Evolutionary conservation across 2,113 vertebrate species (phyloP).

Genomic region (Vidua macroura): DNA sequence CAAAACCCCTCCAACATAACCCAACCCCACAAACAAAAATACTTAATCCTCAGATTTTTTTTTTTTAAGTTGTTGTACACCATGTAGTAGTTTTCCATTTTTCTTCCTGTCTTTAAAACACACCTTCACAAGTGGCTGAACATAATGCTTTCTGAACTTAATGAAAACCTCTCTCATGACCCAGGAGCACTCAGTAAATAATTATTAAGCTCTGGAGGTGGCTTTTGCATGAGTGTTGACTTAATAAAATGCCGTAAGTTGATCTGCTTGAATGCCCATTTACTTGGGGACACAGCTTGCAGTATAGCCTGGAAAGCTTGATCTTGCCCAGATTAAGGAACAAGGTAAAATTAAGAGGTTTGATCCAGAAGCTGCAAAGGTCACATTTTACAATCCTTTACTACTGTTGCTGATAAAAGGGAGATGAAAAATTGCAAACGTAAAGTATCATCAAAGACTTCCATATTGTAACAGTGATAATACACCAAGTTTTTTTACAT

Average conservation of each 20-base stretch:
- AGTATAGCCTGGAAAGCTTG: constrained; percentile 46
- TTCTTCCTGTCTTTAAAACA: constrained; percentile 58
- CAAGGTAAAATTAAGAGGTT: constrained; percentile 35
- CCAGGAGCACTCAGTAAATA: constrained; percentile 76
- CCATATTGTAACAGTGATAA: not conserved
- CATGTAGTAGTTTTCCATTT: constrained; percentile 78
- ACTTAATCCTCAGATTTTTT: not conserved
- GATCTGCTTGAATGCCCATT: constrained; percentile 77
- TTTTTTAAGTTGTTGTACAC: constrained; percentile 6
- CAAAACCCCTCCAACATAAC: not conserved
- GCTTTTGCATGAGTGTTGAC: constrained; percentile 68
- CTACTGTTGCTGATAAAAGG: not conserved
- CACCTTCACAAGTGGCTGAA: constrained; percentile 74
- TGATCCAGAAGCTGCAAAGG: not conserved
- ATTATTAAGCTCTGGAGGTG: constrained; percentile 78
- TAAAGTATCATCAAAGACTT: not conserved
- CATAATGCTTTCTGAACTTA: constrained; percentile 81
- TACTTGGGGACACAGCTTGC: constrained; percentile 52
- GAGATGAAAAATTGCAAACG: not conserved
- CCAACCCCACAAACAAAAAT: not conserved
- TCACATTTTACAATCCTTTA: constrained; percentile 5
- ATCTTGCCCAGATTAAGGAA: constrained; percentile 22
- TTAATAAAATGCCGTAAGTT: constrained; percentile 70
- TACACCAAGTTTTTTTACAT: not conserved
- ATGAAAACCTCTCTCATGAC: constrained; percentile 79